phyloP scores from a whole-genome alignment of 2,888 invertebrate species.

The Sphaerolaimus hirsutus region DNA sequence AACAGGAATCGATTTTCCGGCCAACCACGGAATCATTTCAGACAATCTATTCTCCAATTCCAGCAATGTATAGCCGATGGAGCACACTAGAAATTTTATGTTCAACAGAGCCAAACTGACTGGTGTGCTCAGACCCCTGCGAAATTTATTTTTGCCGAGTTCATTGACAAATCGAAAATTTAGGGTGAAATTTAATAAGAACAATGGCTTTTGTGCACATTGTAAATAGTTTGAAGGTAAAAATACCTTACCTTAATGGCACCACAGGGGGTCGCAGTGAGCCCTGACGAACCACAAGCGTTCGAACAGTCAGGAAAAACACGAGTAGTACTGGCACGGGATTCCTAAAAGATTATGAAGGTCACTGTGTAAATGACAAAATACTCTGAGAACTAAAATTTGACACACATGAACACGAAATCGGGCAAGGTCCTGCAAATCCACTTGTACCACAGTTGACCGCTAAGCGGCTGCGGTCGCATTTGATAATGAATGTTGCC shows the following conservation, averaged over 20 bases:
- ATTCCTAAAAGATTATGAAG: neutral
- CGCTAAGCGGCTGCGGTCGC: neutral
- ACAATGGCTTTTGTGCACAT: too few species aligned
- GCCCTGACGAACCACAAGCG: neutral
- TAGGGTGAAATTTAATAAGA: too few species aligned
- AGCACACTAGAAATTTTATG: neutral
- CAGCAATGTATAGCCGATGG: neutral
- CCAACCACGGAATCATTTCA: too few species aligned
- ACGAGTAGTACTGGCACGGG: neutral
- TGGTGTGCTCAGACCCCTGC: slow-evolving; percentile 1
- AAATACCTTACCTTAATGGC: too few species aligned
- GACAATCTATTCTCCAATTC: too few species aligned
- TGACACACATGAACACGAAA: neutral
- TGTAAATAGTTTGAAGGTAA: too few species aligned
- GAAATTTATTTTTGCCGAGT: too few species aligned
- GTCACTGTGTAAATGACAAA: neutral
- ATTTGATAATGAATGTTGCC: neutral
- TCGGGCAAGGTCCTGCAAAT: neutral
- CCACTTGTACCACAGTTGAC: neutral
- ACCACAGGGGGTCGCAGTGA: too few species aligned
- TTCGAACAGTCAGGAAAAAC: neutral
- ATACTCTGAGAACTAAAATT: neutral
- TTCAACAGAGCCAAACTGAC: neutral
- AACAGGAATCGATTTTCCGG: too few species aligned
- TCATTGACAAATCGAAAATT: too few species aligned